Percentiles rank a stretch among this genome's conserved stretches.
These are phyloP conservation scores for Acleris sparsana DNA, from an alignment of 2,888 invertebrate genomes.

Conservation along the genomic window DNA sequence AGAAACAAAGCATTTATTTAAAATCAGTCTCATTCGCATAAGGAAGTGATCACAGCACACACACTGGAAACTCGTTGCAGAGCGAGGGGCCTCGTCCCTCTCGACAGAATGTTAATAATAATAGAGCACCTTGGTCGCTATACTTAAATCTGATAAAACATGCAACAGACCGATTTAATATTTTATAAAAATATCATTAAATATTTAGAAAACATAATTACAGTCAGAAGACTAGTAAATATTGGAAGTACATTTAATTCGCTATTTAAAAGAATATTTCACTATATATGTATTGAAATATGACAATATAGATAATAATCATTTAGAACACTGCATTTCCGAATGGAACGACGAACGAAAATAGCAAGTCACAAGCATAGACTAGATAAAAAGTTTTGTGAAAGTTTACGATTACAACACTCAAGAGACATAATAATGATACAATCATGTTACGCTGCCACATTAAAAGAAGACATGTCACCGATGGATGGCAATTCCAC, in stretches of 20 bases:
- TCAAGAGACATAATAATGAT: constrained; percentile 49
- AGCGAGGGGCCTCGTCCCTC: constrained; percentile 74
- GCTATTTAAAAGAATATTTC: constrained; percentile 53
- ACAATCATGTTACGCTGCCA: constrained; percentile 45
- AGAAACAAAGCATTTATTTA: constrained; percentile 76
- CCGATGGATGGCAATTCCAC: constrained; percentile 60
- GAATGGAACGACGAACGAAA: constrained; percentile 53
- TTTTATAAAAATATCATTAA: constrained; percentile 61
- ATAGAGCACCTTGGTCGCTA: constrained; percentile 80
- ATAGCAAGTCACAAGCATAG: constrained; percentile 68
- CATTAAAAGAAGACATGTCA: constrained; percentile 58
- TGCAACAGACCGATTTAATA: constrained; percentile 66
- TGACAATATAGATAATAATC: constrained; percentile 49
- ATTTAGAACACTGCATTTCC: constrained; percentile 50
- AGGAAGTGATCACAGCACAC: constrained; percentile 83
- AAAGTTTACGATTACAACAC: constrained; percentile 60
- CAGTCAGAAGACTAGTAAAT: constrained; percentile 50
- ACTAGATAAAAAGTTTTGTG: constrained; percentile 71
- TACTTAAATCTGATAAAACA: constrained; percentile 70
- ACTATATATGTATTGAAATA: constrained; percentile 47
- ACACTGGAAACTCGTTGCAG: constrained; percentile 79
- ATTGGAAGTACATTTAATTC: constrained; percentile 61
- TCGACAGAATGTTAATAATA: constrained; percentile 71
- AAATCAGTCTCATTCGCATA: constrained; percentile 84
- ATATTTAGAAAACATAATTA: constrained; percentile 56